phyloP scores from a whole-genome alignment of 1,140 invertebrate species.

The Leptinotarsa texana region DNA sequence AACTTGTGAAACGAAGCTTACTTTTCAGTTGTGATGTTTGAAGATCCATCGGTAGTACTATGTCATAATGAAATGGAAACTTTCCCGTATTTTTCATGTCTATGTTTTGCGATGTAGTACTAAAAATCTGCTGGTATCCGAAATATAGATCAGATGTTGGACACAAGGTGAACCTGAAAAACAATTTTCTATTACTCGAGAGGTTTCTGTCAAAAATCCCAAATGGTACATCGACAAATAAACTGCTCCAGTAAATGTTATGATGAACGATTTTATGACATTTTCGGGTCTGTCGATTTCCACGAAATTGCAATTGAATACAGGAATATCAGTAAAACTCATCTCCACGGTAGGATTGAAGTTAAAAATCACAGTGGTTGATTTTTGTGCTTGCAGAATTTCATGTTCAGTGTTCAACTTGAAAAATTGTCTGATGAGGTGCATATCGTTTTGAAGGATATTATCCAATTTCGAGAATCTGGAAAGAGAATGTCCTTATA shows the following conservation, averaged over 20 bases:
- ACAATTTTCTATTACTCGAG: background rate
- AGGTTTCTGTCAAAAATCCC: background rate
- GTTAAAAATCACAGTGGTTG: slow-evolving; percentile 7
- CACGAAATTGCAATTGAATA: slow-evolving; percentile 27
- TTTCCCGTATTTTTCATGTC: slow-evolving; percentile 45
- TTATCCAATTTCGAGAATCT: background rate
- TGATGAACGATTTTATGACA: slow-evolving; percentile 21
- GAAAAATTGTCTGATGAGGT: slow-evolving; percentile 15
- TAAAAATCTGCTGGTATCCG: slow-evolving; percentile 41
- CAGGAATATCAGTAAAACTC: slow-evolving; percentile 19
- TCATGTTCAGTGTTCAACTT: slow-evolving; percentile 3
- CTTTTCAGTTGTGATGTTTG: background rate
- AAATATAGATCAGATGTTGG: slow-evolving; percentile 45
- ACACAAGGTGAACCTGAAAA: slow-evolving; percentile 45
- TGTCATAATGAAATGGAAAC: slow-evolving; percentile 44
- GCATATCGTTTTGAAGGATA: background rate
- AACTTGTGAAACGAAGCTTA: no score
- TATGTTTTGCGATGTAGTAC: slow-evolving; percentile 33
- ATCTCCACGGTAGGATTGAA: slow-evolving; percentile 24
- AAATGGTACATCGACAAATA: slow-evolving; percentile 22
- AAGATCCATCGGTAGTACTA: background rate
- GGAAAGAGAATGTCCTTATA: background rate
- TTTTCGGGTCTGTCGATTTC: slow-evolving; percentile 21
- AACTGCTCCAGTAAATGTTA: slow-evolving; percentile 27
- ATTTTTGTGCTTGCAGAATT: background rate